These are phyloP conservation scores for Chrysolina americana DNA, from an alignment of 2,888 invertebrate species.

Conservation along the genomic window DNA sequence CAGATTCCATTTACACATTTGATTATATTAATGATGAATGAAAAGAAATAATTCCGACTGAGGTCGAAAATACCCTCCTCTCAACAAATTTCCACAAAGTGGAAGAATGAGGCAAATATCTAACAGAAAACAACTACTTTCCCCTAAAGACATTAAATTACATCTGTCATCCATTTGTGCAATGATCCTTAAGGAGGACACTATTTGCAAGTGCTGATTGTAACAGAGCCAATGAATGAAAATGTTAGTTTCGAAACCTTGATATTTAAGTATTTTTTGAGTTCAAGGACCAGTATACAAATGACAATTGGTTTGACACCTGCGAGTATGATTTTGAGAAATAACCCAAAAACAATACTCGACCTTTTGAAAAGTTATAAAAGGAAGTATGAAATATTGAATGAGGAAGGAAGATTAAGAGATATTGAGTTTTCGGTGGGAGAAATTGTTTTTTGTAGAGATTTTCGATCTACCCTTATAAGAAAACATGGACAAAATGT, in stretches of 20 bases:
- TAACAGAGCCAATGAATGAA: conserved; percentile 21
- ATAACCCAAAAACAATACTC: not conserved
- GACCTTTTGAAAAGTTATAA: no score
- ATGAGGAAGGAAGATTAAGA: not conserved
- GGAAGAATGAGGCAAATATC: not conserved
- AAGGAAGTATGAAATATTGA: not conserved
- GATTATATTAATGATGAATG: conserved; percentile 37
- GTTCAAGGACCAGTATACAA: conserved; percentile 17
- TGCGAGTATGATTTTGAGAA: conserved; percentile 15
- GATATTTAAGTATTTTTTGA: conserved; percentile 15
- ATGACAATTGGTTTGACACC: conserved; percentile 23
- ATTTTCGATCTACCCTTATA: no score
- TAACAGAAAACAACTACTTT: no score
- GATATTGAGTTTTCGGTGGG: not conserved
- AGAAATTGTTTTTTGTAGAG: conserved; percentile 25
- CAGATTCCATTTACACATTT: conserved; percentile 47
- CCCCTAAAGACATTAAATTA: no score
- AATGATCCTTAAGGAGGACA: no score
- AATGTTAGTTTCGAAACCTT: conserved; percentile 29
- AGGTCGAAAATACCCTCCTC: no score
- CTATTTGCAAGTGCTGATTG: conserved; percentile 2
- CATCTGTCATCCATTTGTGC: no score
- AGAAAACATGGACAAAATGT: no score
- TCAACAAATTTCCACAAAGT: not conserved
- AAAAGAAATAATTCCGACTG: not conserved